Evolutionary conservation across 2,797 vertebrate species (phyloP), one percentile per base, ranked within the genome.

Genomic region (Microctenopoma lineatum): DNA sequence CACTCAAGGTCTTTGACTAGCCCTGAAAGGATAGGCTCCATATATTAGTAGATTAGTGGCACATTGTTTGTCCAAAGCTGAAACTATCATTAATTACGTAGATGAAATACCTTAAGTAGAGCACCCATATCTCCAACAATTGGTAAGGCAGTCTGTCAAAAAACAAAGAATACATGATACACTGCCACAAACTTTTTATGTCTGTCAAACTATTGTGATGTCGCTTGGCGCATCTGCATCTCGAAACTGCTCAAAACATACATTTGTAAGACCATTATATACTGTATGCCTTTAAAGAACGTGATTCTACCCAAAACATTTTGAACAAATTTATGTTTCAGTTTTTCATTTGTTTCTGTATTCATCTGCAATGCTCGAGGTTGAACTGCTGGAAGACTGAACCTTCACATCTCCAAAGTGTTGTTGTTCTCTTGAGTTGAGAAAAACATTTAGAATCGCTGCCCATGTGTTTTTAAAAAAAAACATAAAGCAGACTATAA

Each of bases 121-220:
- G 94, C 85, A 34, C 96, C 94, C 81, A 96, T 95, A 79, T 99
- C 98, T 92, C 96, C 95, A 74, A 98, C 90, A 60, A 99, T 96
- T 41, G 98, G 97, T 82, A 99, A 92, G 56, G 97, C 97, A 73
- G 96, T 94, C 97, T 99, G 88, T 86, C 86, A 90, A 76, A 72
- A 54, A 48, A 66, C 44, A 53, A 46, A 76, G 29, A 39, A 51
- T 62, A 38, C 21, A 55, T 71, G 38, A 76, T 59, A 64, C n/a
- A 56, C 13, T 15, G 6, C 11, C 27, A 42, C 26, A 50, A 26
- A 70, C 63, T 45, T 64, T 45, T 76, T 27, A 67, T 38, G 4
- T 44, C 70, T 50, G 29, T 15, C 6, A 59, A 57, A 59, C 7
- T 41, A 64, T 70, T 47, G 34, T 51, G 29, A 34, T 59, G 15